phyloP scores from a whole-genome alignment of 1,140 invertebrate genomes.

The Conus betulinus region DNA sequence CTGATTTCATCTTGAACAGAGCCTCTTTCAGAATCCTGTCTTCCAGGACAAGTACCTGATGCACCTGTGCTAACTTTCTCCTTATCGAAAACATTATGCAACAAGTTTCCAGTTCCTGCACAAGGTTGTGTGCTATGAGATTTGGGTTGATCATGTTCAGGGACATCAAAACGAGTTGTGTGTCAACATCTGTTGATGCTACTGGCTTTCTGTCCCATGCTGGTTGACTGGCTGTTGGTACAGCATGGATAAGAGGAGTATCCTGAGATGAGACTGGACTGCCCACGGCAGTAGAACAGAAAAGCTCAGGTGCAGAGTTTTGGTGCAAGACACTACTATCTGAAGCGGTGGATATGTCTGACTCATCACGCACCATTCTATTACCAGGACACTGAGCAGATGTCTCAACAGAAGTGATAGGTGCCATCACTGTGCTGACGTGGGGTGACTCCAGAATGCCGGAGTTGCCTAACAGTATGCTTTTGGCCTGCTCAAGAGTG shows the following conservation, averaged over 20 bases:
- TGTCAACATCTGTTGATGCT: not conserved
- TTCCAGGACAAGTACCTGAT: not conserved
- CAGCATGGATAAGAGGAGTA: no score
- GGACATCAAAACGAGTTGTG: not conserved
- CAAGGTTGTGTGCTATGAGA: not conserved
- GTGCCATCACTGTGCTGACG: not conserved
- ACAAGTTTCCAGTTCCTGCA: not conserved
- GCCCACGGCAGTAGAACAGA: not conserved
- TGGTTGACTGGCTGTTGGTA: not conserved
- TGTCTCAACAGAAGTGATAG: not conserved
- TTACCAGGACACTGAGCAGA: not conserved
- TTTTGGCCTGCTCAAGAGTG: conserved; percentile 63
- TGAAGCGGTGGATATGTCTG: not conserved
- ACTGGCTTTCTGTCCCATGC: not conserved
- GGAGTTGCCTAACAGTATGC: conserved; percentile 63
- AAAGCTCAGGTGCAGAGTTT: not conserved
- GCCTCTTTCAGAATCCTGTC: not conserved
- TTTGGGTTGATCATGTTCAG: not conserved
- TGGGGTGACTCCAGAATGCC: conserved; percentile 48
- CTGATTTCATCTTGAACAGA: not conserved
- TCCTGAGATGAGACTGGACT: not conserved
- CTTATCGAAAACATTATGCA: not conserved
- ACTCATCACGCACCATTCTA: not conserved
- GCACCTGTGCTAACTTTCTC: not conserved
- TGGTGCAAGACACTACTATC: not conserved